A percentile compares a stretch with the other conserved stretches of the same genome.
phyloP scores from a whole-genome alignment of 1,140 invertebrate genomes.

The Xylocopa sonorina region DNA sequence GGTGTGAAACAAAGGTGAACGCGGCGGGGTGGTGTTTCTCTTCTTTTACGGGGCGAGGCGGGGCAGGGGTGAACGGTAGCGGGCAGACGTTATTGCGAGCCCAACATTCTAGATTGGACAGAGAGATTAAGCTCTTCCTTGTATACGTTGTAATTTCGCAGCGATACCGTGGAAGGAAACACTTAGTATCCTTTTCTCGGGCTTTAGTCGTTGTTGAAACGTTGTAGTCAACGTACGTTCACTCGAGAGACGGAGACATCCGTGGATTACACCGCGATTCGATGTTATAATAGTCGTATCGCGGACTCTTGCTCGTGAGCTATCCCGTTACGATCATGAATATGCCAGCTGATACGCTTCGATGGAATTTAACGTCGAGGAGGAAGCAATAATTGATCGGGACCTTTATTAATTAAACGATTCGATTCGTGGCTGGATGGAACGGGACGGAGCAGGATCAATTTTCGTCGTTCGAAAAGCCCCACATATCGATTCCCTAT shows the following conservation, averaged over 20 bases:
- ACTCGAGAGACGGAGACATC: no score
- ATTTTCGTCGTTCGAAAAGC: slow-evolving; percentile 21
- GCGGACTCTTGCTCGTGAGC: neutral
- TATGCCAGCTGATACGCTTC: neutral
- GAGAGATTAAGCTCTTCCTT: neutral
- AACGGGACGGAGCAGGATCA: neutral
- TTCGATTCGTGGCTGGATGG: neutral
- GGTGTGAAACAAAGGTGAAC: slow-evolving; percentile 37
- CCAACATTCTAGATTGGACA: neutral
- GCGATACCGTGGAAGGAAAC: neutral
- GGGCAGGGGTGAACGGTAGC: neutral
- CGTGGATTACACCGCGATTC: neutral
- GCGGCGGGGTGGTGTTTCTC: slow-evolving; percentile 5
- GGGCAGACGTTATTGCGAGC: neutral
- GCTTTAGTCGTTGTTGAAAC: neutral
- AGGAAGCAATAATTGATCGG: neutral
- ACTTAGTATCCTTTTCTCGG: neutral
- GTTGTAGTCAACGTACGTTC: neutral
- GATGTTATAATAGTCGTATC: neutral
- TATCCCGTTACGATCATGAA: neutral
- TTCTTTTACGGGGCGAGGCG: neutral
- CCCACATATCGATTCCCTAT: slow-evolving; percentile 40
- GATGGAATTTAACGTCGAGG: neutral
- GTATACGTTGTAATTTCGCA: neutral
- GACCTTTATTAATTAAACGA: slow-evolving; percentile 1